Base-by-base conservation (phyloP, 2,113 vertebrate genomes). In the Cricetomys ansorgei region DNA sequence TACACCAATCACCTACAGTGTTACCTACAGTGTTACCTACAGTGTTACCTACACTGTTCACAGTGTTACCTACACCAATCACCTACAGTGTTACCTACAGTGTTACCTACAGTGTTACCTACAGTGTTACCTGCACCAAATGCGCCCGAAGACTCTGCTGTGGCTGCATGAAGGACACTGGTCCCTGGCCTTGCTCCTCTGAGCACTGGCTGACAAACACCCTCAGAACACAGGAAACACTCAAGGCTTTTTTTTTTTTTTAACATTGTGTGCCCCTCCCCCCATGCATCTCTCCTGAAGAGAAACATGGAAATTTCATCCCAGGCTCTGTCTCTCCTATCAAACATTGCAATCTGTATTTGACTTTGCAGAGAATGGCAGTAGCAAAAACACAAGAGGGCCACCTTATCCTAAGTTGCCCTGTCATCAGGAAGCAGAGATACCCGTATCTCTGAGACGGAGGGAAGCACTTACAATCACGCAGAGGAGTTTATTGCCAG, bases 241-340 rank as follows among this genome's bases (percentile, higher is more conserved):
- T 12, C 67, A 45, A 87, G 31, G 8, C 31, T 93, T 95, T 19
- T 40, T 1, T n/a, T 94, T 62, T 43, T 70, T 64, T 59, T 69
- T 88, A 70, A 2, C 3, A 9, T 31, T 25, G n/a, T 12, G 31
- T 57, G 16, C 0, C 2, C 34, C 67, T 5, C 34, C 0, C 13
- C 17, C 16, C 48, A 53, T 55, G 25, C 8, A 1, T 37, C 79
- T 91, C 95, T 69, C n/a, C 31, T 59, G 70, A 94, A 96, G 40
- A 92, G 10, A 85, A 80, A 85, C 29, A 43, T 81, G 62, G 94
- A 77, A 37, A 70, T 69, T 84, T 97, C 89, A 23, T 83, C 62
- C 64, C 67, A 50, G 97, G 70, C 62, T 70, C 83, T 83, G 13
- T 45, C 75, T 95, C 73, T 92, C 65, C 53, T 95, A 76, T 73